Evolutionary conservation across 2,888 invertebrate species (phyloP), one percentile per base, ranked within the genome.

Genomic region (Brachyptera putata): DNA sequence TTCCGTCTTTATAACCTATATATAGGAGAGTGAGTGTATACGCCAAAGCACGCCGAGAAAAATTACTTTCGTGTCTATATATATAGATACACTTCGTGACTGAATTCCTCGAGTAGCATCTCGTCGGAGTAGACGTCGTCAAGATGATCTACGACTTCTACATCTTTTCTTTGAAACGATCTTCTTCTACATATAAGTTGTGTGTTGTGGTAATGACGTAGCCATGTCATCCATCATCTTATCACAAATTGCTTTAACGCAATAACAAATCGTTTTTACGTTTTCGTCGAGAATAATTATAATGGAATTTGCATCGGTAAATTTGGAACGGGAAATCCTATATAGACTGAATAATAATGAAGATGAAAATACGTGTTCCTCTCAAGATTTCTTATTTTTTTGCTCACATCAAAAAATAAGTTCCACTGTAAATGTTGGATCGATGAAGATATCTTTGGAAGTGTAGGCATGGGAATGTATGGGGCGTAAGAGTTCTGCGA

Each of bases 221-320:
- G 46, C n/a, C 46, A 18, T 46, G 46, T 46, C 46, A 46, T 46
- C 46, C 46, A 46, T 46, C 46, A 46, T 46, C 46, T 24, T 21
- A 46, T 46, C 46, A 46, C 46, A 46, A 46, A 46, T 46, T 46
- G 46, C 46, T 46, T 16, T 46, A n/a, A 46, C 46, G 24, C 46
- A 46, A 46, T 46, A 46, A 46, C 46, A 46, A 46, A 46, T 46
- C 46, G 46, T 24, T 46, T 46, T 46, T 46, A 46, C 22, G n/a
- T 46, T 46, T 37, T n/a, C n/a, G n/a, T 18, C 46, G n/a, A 21
- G 46, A 16, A 46, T 16, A 46, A 21, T 24, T 24, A 24, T 46
- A 46, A 46, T 46, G 46, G 46, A 46, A 24, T 22, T 2, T 21
- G 18, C 21, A 30, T 11, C 5, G 30, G 7, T 30, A 30, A 30